A percentile compares a stretch with the other conserved stretches of the same genome.
These are phyloP conservation scores for Piaya cayana DNA, from an alignment of 2,113 vertebrate species.

Conservation along the genomic window DNA sequence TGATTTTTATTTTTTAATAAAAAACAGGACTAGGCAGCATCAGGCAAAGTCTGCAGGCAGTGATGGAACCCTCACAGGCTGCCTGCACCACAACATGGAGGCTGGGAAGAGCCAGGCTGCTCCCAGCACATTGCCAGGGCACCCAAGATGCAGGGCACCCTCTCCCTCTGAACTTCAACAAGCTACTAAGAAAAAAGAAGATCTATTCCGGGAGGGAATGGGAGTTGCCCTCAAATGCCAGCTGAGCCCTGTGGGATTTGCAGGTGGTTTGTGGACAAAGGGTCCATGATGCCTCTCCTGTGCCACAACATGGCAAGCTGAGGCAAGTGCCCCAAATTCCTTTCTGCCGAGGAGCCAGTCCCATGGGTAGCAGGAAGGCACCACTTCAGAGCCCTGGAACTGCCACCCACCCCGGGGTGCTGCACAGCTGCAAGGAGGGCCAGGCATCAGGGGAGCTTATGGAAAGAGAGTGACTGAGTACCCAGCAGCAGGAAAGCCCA, in stretches of 20 bases:
- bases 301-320: fast-evolving
- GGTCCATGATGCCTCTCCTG: fast-evolving
- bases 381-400: fast-evolving
- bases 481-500: fast-evolving
- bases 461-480: background rate
- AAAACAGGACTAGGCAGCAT: background rate
- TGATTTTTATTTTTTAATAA: background rate
- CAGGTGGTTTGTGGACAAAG: background rate
- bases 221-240: background rate
- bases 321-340: background rate
- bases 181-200: background rate
- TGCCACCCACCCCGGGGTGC: background rate
- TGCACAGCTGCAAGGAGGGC: fast-evolving
- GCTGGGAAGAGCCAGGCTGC: fast-evolving
- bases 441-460: background rate
- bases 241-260: background rate
- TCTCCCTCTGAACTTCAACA: background rate
- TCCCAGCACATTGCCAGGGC: background rate
- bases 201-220: background rate
- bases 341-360: background rate
- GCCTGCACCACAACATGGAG: background rate
- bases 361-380: background rate
- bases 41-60: background rate
- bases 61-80: background rate
- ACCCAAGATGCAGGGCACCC: background rate